Base-by-base conservation (phyloP, 1,140 invertebrate genomes). In the Temnothorax longispinosus region DNA sequence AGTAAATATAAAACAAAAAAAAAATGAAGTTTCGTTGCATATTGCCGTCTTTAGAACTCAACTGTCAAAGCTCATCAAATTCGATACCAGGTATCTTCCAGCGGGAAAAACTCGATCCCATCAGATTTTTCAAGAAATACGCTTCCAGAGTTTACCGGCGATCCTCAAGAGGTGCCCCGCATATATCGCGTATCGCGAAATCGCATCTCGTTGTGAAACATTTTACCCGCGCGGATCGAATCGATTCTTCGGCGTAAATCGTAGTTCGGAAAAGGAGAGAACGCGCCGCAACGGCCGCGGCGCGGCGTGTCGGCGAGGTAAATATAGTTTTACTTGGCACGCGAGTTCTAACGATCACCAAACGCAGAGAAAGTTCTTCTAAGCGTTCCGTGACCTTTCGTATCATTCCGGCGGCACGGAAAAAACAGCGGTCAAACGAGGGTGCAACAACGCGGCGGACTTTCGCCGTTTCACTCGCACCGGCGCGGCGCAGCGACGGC, bases 351-450 rank as follows among this genome's bases (percentile, higher is more conserved):
- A 84, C 80, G 69, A 85, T 50, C 60, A 67, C 82, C 85, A 86
- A 81, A 86, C 76, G 76, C 76, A 60, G 85, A 86, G 85, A 86
- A 84, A 84, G 78, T 87, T 84, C 76, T 80, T 80, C 80, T 87
- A 87, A 72, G 80, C 80, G 78, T 84, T 80, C 67, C 80, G 64
- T 87, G 80, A 87, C 86, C 85, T 86, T 86, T 86, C 85, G 85
- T 86, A 85, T 78, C 62, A 76, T 85, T 85, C 76, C 52, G 64
- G 27, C 76, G 85, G 38, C 32, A 3, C 13, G 64, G 52, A 60
- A 86, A 86, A 86, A 80, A 71, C 75, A 50, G 76, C 75, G 85
- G 76, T 81, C 85, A 78, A 80, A 81, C 58, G 74, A 85, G 71
- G 74, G 71, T 65, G 82, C 82, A 76, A 77, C 47, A 76, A 77